Conservation (phyloP, 2,113 vertebrate genomes). For the Pachyramphus minor region DNA sequence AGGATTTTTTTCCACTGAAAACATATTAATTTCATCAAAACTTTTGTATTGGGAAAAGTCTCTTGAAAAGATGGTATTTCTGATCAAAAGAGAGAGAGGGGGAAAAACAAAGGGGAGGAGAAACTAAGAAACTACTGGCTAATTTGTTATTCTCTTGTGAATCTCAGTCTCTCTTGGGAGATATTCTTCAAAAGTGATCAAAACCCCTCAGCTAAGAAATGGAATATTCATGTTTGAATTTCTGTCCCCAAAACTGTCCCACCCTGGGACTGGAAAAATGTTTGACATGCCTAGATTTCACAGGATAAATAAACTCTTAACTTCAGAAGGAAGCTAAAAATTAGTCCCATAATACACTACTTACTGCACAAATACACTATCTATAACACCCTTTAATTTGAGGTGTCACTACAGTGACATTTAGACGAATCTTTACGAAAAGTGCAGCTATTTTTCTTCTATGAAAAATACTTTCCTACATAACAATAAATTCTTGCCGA, state of each 20-base stretch:
- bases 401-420: background rate
- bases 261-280: background rate
- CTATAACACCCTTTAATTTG: background rate
- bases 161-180: background rate
- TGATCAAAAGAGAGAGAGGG: background rate
- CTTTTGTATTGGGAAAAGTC: background rate
- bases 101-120: accelerated
- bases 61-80: background rate
- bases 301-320: background rate
- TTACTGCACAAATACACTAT: background rate
- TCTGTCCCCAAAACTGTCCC: background rate
- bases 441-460: background rate
- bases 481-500: background rate
- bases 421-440: background rate
- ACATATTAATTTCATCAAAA: background rate
- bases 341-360: background rate
- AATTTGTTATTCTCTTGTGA: background rate
- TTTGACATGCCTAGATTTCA: background rate
- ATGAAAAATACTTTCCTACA: background rate
- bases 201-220: background rate
- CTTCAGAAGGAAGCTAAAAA: background rate
- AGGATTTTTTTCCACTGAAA: background rate
- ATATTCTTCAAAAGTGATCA: background rate
- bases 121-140: background rate
- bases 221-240: background rate